Conservation (phyloP, 2,113 vertebrate species). For the Haemorhous mexicanus region DNA sequence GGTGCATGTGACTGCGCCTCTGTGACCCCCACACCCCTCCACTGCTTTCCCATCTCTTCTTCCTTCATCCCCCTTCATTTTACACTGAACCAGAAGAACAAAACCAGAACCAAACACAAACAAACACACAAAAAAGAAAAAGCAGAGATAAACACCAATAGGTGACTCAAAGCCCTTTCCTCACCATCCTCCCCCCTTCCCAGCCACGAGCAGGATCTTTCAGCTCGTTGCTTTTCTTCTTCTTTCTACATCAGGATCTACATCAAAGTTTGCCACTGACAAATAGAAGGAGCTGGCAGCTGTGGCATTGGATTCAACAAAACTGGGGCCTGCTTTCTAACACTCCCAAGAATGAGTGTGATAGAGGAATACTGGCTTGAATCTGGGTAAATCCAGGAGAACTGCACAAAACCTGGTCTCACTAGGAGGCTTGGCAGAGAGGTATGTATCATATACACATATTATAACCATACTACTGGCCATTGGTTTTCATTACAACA, state of each 20-base stretch:
- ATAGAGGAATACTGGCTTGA: constrained; percentile 18
- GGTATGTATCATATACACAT: not conserved
- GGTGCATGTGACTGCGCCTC: not conserved
- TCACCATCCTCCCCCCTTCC: not conserved
- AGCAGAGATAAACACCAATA: not conserved
- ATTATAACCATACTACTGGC: not conserved
- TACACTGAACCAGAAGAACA: constrained; percentile 18
- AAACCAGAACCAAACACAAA: not conserved
- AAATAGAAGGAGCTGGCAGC: not conserved
- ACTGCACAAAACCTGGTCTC: not conserved
- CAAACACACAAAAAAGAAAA: not conserved
- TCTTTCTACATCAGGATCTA: not conserved
- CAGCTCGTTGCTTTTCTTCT: constrained; percentile 28
- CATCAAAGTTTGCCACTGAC: not conserved
- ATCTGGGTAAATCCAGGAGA: not conserved
- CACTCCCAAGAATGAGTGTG: not conserved
- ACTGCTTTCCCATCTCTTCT: not conserved
- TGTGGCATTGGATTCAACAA: not conserved
- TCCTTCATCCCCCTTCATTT: not conserved
- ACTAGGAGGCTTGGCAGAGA: not conserved
- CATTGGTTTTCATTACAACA: not conserved
- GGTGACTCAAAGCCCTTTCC: not conserved
- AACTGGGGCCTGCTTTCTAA: not conserved
- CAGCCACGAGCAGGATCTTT: not conserved
- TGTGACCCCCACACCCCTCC: not conserved